A percentile compares a stretch with the other conserved stretches of the same genome.
Evolutionary conservation across 2,888 invertebrate species (phyloP).

Genomic region (Drosophila limbata): DNA sequence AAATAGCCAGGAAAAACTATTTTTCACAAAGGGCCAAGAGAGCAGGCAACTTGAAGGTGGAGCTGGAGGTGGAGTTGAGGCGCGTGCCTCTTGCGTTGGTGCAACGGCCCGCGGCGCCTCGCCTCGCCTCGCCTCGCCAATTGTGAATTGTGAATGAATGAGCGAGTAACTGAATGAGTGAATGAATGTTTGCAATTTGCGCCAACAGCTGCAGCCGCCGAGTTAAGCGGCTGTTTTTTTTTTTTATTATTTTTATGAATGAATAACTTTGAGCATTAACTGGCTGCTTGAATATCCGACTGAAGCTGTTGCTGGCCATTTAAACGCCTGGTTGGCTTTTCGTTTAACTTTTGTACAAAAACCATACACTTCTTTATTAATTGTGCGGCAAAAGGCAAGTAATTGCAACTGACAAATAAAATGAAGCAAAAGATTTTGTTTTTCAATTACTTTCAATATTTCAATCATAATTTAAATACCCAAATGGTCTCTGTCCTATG

Average conservation of each 20-base stretch:
- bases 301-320: slow-evolving; percentile 28
- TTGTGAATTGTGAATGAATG: slow-evolving; percentile 56
- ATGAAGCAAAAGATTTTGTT: slow-evolving; percentile 8
- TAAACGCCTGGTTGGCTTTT: slow-evolving; percentile 57
- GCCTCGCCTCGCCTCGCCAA: slow-evolving; percentile 48
- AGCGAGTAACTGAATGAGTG: slow-evolving; percentile 51
- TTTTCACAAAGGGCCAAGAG: slow-evolving; percentile 50
- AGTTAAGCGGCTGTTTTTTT: slow-evolving; percentile 12
- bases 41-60: background rate
- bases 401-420: slow-evolving; percentile 36
- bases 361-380: slow-evolving; percentile 63
- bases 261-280: slow-evolving; percentile 65
- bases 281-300: slow-evolving; percentile 44
- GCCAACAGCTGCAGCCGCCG: slow-evolving; percentile 55
- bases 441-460: slow-evolving; percentile 15
- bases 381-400: slow-evolving; percentile 33
- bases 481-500: slow-evolving; percentile 38
- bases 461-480: slow-evolving; percentile 17
- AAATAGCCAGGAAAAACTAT: slow-evolving; percentile 62
- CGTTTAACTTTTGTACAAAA: slow-evolving; percentile 46
- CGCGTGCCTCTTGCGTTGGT: slow-evolving; percentile 49
- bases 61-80: slow-evolving; percentile 8
- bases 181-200: slow-evolving; percentile 69
- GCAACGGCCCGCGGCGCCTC: slow-evolving; percentile 54
- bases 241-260: slow-evolving; percentile 63